Base-by-base conservation (phyloP, 1,140 invertebrate species). In the Cotesia vestalis region DNA sequence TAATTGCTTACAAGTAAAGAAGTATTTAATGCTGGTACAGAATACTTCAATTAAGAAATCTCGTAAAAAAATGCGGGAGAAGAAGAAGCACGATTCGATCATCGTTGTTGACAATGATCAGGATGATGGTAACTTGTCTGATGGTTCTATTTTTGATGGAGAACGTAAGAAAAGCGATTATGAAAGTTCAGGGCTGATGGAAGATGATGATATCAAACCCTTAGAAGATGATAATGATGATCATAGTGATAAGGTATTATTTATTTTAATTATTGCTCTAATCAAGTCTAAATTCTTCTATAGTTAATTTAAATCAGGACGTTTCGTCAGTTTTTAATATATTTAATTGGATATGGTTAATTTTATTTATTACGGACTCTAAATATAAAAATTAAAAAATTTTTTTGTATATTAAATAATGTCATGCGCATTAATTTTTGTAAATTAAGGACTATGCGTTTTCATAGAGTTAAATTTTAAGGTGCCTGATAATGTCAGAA, bases 81-180 rank as follows among this genome's bases (percentile, higher is more conserved):
- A 77, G 20, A 80, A 73, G 14, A 83, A 75, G 51, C 67, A 73
- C 1, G 72, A 69, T 14, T 27, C 63, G 5, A 17, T 77, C 0
- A 14, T 73, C 11, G 6, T 6, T 46, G 40, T 0, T 46, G 40
- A 46, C 11, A 46, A 46, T 9, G 27, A 27, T 27, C 27, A 27
- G 3, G 27, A 27, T 27, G 77, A 80, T 68, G 67, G 59, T 8
- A 76, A 80, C 35, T 69, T 83, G 5, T 84, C 82, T 1, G 79
- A 85, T 71, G 83, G 84, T n/a, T 84, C 83, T 0, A 79, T 84
- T 71, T 85, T 84, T 69, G 79, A 79, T 4, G 78, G 80, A 6
- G 76, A 69, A 5, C 57, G 59, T 55, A 75, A 35, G 55, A 46
- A 36, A 53, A 59, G 4, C 20, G 55, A 35, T 17, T 46, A 38